These are phyloP conservation scores for Keiferia lycopersicella DNA, from an alignment of 2,888 invertebrate species.

Conservation along the genomic window DNA sequence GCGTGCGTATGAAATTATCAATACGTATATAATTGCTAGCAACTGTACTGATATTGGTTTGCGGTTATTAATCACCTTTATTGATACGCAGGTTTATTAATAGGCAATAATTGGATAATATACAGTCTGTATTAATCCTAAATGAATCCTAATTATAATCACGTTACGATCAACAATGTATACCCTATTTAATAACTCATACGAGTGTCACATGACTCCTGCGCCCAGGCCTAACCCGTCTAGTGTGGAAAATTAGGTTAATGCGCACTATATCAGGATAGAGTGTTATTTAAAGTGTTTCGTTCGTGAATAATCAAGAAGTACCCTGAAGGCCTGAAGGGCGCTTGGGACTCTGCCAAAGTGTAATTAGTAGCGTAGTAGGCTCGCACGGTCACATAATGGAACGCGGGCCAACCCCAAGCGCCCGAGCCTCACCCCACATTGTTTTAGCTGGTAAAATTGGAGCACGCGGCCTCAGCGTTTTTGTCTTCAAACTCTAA, in stretches of 20 bases:
- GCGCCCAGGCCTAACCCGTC: constrained; percentile 18
- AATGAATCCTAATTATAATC: too few relatives aligned
- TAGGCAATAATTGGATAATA: not conserved
- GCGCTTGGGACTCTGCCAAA: constrained; percentile 63
- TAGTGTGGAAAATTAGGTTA: constrained; percentile 45
- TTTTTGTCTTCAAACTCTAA: constrained; percentile 32
- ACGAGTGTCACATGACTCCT: not conserved
- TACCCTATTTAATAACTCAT: constrained; percentile 1
- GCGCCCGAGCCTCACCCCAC: constrained; percentile 47
- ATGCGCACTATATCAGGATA: constrained; percentile 54
- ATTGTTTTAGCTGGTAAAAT: constrained; percentile 66
- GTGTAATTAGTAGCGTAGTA: constrained; percentile 70
- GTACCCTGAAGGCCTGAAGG: constrained; percentile 55
- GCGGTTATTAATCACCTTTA: not conserved
- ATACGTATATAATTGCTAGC: not conserved
- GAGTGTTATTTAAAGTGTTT: constrained; percentile 67
- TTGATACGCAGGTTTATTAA: not conserved
- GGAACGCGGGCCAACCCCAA: constrained; percentile 53
- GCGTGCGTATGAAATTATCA: not conserved
- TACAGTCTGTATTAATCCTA: not conserved
- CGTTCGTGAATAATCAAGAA: constrained; percentile 66
- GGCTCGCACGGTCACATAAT: constrained; percentile 60
- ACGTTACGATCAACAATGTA: not conserved
- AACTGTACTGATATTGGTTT: constrained; percentile 1
- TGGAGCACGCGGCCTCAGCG: constrained; percentile 47